A percentile compares a stretch with the other conserved stretches of the same genome.
Evolutionary conservation across 2,797 vertebrate genomes (phyloP).

Genomic region (Diceros bicornis): DNA sequence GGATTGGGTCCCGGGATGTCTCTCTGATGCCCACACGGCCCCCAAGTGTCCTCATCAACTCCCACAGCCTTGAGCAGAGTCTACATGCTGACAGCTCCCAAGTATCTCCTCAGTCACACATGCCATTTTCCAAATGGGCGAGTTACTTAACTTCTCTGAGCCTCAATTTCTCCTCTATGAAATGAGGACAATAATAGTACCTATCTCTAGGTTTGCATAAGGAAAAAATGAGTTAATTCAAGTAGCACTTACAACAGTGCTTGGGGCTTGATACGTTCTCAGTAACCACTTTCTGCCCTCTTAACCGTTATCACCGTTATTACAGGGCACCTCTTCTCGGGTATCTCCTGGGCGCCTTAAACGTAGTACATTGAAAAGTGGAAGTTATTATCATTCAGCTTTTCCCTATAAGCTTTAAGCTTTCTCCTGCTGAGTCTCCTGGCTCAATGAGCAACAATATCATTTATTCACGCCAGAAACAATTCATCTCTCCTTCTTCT

Average conservation of each 20-base stretch:
- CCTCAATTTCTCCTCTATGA: background rate
- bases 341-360: background rate
- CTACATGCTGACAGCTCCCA: background rate
- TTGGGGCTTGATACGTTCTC: background rate
- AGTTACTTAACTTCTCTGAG: background rate
- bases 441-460: background rate
- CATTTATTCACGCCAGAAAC: constrained; percentile 13
- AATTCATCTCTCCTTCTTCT: background rate
- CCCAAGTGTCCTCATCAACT: background rate
- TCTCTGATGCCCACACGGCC: background rate
- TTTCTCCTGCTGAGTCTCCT: background rate
- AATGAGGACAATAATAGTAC: background rate
- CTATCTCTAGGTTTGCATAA: background rate
- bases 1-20: background rate
- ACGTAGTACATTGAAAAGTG: background rate
- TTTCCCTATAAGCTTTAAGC: background rate
- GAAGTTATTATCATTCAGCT: background rate
- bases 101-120: background rate
- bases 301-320: background rate
- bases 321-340: background rate
- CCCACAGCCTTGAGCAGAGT: background rate
- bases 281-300: background rate
- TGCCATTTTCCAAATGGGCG: background rate
- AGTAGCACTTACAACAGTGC: background rate
- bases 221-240: background rate